Evolutionary conservation across 2,888 invertebrate species (phyloP), one percentile per base, ranked within the genome.

Genomic region (Hipparchia sbordonii): DNA sequence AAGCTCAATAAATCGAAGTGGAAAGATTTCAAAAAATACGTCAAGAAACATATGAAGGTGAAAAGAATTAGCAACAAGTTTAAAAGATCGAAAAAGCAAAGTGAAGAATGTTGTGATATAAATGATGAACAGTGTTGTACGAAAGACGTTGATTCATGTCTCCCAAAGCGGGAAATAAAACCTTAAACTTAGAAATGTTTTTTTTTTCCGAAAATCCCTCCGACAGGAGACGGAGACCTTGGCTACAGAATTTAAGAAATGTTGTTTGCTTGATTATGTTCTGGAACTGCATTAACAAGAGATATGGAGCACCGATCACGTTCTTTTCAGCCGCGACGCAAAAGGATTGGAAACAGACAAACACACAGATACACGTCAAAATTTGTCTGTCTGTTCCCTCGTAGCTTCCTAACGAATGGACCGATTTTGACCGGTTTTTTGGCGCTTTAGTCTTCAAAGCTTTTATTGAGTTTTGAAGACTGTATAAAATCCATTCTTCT

Each of bases 1-100:
- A 79, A 80, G 56, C 74, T 89, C 10, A 84, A 76, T 52, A 85
- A 84, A 73, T 86, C 87, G 3, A 89, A 85, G 77, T 90, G 91
- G 91, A 80, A 76, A 70, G 73, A 78, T 33, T 80, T 89, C 13
- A 85, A 86, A 73, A 82, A 79, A 7, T 86, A 82, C 71, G 77
- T 87, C 45, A 85, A 82, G 71, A 76, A 74, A 23, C 79, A 82
- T 46, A 71, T 83, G 5, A 85, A 80, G 79, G 69, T 77, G 33
- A 84, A 80, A 74, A 78, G 71, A 33, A 75, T 69, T 62, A 66
- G 45, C 9, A 59, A 9, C 23, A 71, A 69, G 76, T 78, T 72
- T 69, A 79, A 77, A 66, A 68, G 75, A 12, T 73, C 71, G 66
- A 75, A 67, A 65, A 76, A 77, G 13, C 72, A 76, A 62, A 71